phyloP scores from a whole-genome alignment of 2,888 invertebrate species.

The Acanthococcus lagerstroemiae region DNA sequence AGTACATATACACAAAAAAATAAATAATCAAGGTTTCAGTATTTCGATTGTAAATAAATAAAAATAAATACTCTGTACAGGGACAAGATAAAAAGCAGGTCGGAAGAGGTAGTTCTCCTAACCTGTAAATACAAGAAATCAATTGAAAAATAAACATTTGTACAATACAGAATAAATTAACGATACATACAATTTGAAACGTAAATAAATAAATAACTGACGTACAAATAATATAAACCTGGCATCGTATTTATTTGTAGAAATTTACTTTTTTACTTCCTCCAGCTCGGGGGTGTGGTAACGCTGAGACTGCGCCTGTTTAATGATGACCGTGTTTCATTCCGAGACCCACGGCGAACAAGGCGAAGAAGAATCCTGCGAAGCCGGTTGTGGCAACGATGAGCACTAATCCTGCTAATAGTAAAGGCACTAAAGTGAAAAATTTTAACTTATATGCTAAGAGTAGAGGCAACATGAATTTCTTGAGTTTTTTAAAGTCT shows the following conservation, averaged over 20 bases:
- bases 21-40: background rate
- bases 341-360: constrained; percentile 73
- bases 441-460: constrained; percentile 76
- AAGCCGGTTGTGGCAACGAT: constrained; percentile 67
- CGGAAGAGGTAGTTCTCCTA: too few relatives aligned
- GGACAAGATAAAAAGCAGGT: too few relatives aligned
- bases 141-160: background rate
- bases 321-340: constrained; percentile 25
- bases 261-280: too few relatives aligned
- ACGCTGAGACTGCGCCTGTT: background rate
- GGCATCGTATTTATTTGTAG: too few relatives aligned
- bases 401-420: constrained; percentile 59
- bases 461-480: constrained; percentile 62
- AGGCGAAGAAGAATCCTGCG: constrained; percentile 78
- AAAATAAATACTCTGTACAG: too few relatives aligned
- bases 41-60: too few relatives aligned
- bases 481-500: constrained; percentile 41
- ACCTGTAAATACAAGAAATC: too few relatives aligned
- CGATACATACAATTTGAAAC: background rate
- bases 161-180: background rate
- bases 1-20: background rate
- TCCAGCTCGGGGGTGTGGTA: too few relatives aligned
- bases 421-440: constrained; percentile 61
- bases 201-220: background rate
- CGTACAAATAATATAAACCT: too few relatives aligned